phyloP scores from a whole-genome alignment of 2,797 vertebrate genomes.

The Pteropus rufus region DNA sequence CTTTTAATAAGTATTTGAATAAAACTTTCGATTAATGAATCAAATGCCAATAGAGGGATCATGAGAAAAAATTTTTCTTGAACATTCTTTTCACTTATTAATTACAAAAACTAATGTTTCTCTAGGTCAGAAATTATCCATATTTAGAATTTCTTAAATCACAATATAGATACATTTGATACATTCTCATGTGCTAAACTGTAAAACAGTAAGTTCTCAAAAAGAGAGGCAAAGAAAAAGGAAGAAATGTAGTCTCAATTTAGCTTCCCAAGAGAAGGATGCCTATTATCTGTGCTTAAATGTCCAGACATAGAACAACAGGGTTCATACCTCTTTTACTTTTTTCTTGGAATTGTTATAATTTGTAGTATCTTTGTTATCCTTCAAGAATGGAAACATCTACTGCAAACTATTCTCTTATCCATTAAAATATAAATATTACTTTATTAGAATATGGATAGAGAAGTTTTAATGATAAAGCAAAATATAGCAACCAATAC shows the following conservation, averaged over 20 bases:
- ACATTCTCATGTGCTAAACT: background rate
- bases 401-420: constrained; percentile 17
- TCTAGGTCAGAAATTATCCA: background rate
- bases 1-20: constrained; percentile 33
- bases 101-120: constrained; percentile 32
- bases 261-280: background rate
- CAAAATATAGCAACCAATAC: background rate
- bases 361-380: constrained; percentile 2
- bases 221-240: background rate
- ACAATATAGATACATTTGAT: background rate
- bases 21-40: constrained; percentile 26
- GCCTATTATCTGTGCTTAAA: background rate
- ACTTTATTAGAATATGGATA: background rate
- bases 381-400: constrained; percentile 36
- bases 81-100: constrained; percentile 41
- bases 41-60: constrained; percentile 32
- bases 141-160: background rate
- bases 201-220: background rate
- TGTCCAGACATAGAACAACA: background rate
- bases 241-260: background rate
- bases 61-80: background rate
- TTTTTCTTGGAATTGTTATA: constrained; percentile 3
- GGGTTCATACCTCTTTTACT: background rate
- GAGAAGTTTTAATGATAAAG: constrained; percentile 36
- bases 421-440: constrained; percentile 14